Evolutionary conservation across 2,113 vertebrate genomes (phyloP).

Genomic region (Ceratotherium simum): DNA sequence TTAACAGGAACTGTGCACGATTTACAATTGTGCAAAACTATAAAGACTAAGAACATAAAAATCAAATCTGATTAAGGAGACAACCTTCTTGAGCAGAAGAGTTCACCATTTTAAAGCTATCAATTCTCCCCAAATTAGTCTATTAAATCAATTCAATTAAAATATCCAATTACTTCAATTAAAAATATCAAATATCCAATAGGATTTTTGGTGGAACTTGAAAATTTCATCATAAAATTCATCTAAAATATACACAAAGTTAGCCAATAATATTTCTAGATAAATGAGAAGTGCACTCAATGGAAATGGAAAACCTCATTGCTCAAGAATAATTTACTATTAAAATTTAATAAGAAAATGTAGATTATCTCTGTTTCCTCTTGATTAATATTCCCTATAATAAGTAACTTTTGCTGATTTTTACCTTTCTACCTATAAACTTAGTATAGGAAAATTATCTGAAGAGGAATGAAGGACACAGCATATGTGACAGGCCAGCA

Average conservation of each 20-base stretch:
- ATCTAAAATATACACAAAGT: neutral
- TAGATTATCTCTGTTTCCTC: neutral
- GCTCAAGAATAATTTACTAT: neutral
- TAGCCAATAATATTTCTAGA: neutral
- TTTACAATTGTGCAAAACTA: neutral
- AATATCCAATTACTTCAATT: neutral
- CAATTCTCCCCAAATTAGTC: neutral
- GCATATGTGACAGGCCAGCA: rapidly evolving
- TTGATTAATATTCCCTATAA: neutral
- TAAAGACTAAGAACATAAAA: neutral
- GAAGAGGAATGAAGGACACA: rapidly evolving
- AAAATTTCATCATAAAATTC: neutral
- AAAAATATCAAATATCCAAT: neutral
- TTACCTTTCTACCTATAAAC: neutral
- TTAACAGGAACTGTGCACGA: neutral
- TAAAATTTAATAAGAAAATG: neutral
- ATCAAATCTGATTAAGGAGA: neutral
- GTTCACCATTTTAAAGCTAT: neutral
- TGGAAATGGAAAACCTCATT: neutral
- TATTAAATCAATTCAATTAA: neutral
- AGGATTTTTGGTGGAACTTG: neutral
- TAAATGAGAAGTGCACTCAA: rapidly evolving
- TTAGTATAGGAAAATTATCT: neutral
- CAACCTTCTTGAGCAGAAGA: neutral
- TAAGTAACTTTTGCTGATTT: neutral